A percentile compares a stretch with the other conserved stretches of the same genome.
phyloP scores from a whole-genome alignment of 2,888 invertebrate genomes.

The Eupithecia centaureata region DNA sequence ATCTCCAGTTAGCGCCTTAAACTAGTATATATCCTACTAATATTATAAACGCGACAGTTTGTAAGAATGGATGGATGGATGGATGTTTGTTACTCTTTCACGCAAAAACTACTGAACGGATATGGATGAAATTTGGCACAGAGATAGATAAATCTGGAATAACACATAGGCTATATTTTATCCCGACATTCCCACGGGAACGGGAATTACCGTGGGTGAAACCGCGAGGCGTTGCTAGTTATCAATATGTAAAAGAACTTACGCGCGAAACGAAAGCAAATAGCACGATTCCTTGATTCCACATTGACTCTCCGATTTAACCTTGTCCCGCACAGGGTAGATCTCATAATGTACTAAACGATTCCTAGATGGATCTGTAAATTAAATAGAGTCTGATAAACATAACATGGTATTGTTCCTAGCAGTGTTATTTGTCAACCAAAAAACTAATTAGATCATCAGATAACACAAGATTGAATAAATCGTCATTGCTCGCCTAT shows the following conservation, averaged over 20 bases:
- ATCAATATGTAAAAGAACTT: not conserved
- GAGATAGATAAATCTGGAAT: too few species aligned
- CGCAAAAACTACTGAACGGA: too few species aligned
- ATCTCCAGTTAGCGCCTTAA: too few species aligned
- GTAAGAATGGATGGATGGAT: too few species aligned
- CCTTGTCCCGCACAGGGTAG: not conserved
- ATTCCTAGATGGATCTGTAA: slow-evolving; percentile 3
- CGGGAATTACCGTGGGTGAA: too few species aligned
- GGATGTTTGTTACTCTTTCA: too few species aligned
- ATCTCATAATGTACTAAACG: not conserved
- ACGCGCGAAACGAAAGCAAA: not conserved
- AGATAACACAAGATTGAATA: not conserved
- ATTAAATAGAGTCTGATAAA: not conserved
- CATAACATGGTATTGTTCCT: slow-evolving; percentile 5
- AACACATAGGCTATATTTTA: too few species aligned
- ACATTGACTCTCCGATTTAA: not conserved
- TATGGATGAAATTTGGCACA: too few species aligned
- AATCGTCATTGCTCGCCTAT: not conserved
- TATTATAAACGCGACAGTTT: too few species aligned
- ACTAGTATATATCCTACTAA: too few species aligned
- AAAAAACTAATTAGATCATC: not conserved
- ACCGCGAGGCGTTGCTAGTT: too few species aligned
- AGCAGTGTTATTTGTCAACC: not conserved
- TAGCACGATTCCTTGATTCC: not conserved
- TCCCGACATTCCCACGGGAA: too few species aligned